Evolutionary conservation across 2,797 vertebrate genomes (phyloP).

Genomic region (Taenioides sp.): DNA sequence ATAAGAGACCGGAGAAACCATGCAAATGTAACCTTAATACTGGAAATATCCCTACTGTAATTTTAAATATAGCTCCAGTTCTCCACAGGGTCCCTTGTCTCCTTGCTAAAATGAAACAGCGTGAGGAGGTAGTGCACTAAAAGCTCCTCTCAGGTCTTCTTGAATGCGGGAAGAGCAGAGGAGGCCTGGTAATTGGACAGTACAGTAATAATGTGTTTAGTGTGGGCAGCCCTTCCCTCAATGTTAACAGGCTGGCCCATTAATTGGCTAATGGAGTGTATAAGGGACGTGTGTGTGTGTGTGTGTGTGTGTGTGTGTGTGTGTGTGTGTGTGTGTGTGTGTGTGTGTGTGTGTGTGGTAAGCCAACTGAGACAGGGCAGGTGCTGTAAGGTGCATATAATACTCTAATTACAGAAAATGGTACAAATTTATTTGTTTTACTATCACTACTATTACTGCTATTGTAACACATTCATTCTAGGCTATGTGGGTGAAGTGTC

Average conservation of each 20-base stretch:
- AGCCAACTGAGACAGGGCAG: not conserved
- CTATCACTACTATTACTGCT: too few species aligned
- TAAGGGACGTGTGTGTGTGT: constrained; percentile 23
- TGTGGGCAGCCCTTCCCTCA: constrained; percentile 63
- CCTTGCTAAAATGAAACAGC: constrained; percentile 23
- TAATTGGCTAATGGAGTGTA: constrained; percentile 77
- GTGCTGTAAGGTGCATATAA: not conserved
- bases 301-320: not conserved
- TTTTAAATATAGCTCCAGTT: constrained; percentile 25
- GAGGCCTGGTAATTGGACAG: constrained; percentile 59
- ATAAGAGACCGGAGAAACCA: not conserved
- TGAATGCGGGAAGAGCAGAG: constrained; percentile 35
- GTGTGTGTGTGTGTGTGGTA: not conserved
- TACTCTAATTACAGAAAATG: too few species aligned
- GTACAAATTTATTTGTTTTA: too few species aligned
- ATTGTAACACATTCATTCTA: too few species aligned
- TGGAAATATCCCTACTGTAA: constrained; percentile 13
- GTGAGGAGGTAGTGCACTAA: constrained; percentile 25
- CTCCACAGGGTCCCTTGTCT: constrained; percentile 4
- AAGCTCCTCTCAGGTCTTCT: constrained; percentile 32
- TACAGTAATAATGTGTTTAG: constrained; percentile 70
- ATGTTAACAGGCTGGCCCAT: constrained; percentile 72
- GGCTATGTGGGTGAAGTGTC: too few species aligned
- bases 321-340: not conserved
- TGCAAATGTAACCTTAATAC: not conserved